Conservation (phyloP, 2,888 invertebrate genomes). For the Micropterix aruncella region DNA sequence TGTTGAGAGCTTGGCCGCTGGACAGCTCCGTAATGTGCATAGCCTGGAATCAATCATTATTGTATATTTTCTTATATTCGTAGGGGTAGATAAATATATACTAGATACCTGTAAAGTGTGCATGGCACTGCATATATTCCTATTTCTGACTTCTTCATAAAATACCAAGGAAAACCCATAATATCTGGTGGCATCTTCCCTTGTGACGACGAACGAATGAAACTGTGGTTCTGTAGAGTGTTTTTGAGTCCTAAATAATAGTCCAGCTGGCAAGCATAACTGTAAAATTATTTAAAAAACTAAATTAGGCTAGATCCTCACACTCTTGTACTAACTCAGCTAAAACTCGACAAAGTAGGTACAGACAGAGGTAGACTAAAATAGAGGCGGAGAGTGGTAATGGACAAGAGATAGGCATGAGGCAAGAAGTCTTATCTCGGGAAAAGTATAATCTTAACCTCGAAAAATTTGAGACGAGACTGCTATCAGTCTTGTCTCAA, state of each 20-base stretch:
- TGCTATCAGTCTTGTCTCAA: too few species aligned
- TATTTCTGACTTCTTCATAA: conserved; percentile 89
- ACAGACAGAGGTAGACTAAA: too few species aligned
- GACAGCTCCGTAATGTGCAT: conserved; percentile 86
- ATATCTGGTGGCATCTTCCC: conserved; percentile 89
- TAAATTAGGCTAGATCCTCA: too few species aligned
- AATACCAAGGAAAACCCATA: conserved; percentile 93
- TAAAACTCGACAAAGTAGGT: too few species aligned
- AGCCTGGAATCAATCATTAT: conserved; percentile 37
- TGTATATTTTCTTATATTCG: neutral
- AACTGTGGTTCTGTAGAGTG: conserved; percentile 76
- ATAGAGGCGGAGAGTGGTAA: too few species aligned
- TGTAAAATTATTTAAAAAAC: conserved; percentile 26
- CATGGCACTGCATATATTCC: conserved; percentile 90
- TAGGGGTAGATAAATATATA: too few species aligned
- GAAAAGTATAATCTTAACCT: too few species aligned
- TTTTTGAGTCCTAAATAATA: conserved; percentile 90
- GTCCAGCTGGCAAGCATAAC: conserved; percentile 89
- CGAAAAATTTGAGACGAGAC: too few species aligned
- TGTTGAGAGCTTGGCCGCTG: conserved; percentile 55
- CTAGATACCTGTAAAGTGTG: conserved; percentile 84
- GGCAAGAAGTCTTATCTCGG: too few species aligned
- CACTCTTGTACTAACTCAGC: too few species aligned
- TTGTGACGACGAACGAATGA: conserved; percentile 94
- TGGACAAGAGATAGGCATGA: too few species aligned